Base-by-base conservation (phyloP, 2,113 vertebrate genomes). In the Cinclus cinclus region DNA sequence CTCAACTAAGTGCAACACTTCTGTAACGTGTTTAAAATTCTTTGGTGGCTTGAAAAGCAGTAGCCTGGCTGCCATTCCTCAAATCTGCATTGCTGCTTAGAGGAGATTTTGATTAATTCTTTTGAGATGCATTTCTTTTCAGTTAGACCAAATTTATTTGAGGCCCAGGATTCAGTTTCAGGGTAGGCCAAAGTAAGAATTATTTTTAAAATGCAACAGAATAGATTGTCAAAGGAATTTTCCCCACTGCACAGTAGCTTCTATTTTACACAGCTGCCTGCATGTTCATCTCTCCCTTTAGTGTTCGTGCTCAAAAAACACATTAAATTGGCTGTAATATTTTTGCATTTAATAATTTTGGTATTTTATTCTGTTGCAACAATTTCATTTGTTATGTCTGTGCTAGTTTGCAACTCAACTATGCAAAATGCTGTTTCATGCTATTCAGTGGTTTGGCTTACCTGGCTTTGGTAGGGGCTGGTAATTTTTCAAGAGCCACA, bases 111-210 rank as follows among this genome's bases (percentile, higher is more conserved):
- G 46, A 87, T 74, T 4, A 79, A 83, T 80, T 83, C 47, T 50
- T 82, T 79, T 83, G 58, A 87, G 50, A 23, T 76, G 18, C n/a
- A n/a, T 92, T 91, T 89, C 59, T 76, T 21, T 85, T 94, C 94
- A 27, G 6, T 80, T 94, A 84, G 41, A 76, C 59, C 11, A 2
- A 87, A 46, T 33, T 84, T 94, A 68, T 81, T 14, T 92, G 67
- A 87, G 64, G 69, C 10, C 31, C 6, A 2, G 19, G 52, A 68
- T 91, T 92, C 50, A 53, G 39, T 83, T 92, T 89, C 86, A 85
- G 78, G 11, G n/a, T 76, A 69, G 88, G 20, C 22, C 25, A 76
- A 93, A 89, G 37, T 7, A 67, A 76, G 17, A 49, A 37, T 68
- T 93, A 39, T 65, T 90, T 85, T 89, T 56, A 67, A 90, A 86